Evolutionary conservation across 1,140 invertebrate species (phyloP), one percentile per base, ranked within the genome.

Genomic region (Drosophila biarmipes): DNA sequence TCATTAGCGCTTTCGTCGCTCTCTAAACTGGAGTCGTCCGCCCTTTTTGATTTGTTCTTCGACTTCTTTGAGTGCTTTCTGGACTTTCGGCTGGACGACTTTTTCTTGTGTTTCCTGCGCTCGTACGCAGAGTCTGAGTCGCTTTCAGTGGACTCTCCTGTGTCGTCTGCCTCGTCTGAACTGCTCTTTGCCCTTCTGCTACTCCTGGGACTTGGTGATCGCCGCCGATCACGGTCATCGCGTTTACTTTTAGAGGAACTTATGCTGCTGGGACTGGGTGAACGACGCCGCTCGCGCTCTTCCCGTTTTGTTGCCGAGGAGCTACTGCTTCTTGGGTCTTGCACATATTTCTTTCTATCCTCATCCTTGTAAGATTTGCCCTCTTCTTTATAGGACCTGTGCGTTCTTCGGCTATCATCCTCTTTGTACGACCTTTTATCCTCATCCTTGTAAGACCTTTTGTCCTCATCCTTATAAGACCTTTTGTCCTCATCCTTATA

Each of bases 61-160:
- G 63, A 59, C 52, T 91, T 91, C 61, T 78, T 89, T 1, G 80
- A 76, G 56, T 91, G 91, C 15, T 79, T 90, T 19, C 78, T 82
- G 1, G 69, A 79, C 49, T 80, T 80, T 3, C 54, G 57, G 8
- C 56, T 85, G 12, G 73, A 74, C 2, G 80, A 79, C 52, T 85
- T 80, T 24, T 78, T 90, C 29, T 90, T 86, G n/a, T 81, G 61
- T 14, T 77, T 62, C 4, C 69, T 81, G 2, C 89, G 80, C 37
- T 91, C 89, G 56, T 89, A 81, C 1, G 82, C 80, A 0, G 89
- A 91, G 54, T 91, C 89, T 0, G 77, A 81, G 49, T 90, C 86
- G 15, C 86, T 90, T 53, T 90, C 80, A 0, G 85, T 90, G 17
- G 85, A 90, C 34, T 90, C 85, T 7, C 66, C 86, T 0, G 80